These are phyloP conservation scores for Acipenser oxyrinchus DNA, from an alignment of 2,797 vertebrate genomes.

Conservation along the genomic window DNA sequence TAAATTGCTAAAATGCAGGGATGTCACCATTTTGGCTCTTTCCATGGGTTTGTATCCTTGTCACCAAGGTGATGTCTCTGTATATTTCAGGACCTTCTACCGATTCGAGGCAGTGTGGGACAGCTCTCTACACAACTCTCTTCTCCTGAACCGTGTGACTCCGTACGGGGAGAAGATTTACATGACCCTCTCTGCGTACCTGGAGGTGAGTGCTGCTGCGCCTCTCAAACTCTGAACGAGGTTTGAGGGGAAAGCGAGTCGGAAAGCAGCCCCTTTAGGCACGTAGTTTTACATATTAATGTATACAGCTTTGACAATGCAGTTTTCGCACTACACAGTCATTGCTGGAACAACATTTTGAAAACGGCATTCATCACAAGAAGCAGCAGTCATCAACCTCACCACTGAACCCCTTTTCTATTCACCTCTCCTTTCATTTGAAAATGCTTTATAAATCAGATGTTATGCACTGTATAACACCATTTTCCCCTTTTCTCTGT, in stretches of 20 bases:
- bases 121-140: slow-evolving; percentile 95
- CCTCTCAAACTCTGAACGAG: neutral
- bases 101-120: slow-evolving; percentile 97
- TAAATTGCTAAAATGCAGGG: too few species aligned
- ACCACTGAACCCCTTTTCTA: too few species aligned
- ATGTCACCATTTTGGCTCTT: neutral
- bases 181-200: slow-evolving; percentile 94
- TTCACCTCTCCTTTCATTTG: neutral
- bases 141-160: slow-evolving; percentile 90
- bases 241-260: neutral
- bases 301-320: too few species aligned
- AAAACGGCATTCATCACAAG: neutral
- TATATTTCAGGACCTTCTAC: slow-evolving; percentile 78
- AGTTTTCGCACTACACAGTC: too few species aligned
- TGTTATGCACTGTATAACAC: neutral
- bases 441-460: neutral
- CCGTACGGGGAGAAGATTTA: slow-evolving; percentile 95
- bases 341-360: too few species aligned
- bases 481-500: slow-evolving; percentile 5
- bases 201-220: slow-evolving; percentile 70
- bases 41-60: slow-evolving; percentile 1
- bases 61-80: too few species aligned
- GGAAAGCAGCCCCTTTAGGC: neutral
- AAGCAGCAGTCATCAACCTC: neutral
- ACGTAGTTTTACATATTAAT: too few species aligned